Conservation (phyloP, 2,113 vertebrate species). For the Quiscalus mexicanus region DNA sequence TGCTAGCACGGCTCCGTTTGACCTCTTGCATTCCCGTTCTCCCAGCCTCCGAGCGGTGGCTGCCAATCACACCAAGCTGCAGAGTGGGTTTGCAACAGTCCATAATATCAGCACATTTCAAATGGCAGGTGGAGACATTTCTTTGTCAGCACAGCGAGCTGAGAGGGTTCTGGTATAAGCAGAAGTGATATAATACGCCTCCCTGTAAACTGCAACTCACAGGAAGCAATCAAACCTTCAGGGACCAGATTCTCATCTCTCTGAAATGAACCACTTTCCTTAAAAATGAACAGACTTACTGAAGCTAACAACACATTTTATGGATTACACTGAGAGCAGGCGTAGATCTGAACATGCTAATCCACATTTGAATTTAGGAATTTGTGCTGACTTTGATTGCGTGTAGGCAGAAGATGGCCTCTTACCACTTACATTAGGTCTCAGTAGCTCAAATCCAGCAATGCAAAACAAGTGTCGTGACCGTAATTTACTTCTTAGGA, state of each 20-base stretch:
- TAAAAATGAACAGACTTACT: neutral
- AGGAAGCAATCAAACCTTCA: neutral
- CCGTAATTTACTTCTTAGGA: neutral
- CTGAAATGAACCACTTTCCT: neutral
- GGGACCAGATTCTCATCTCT: neutral
- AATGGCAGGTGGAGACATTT: neutral
- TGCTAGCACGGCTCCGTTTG: accelerated
- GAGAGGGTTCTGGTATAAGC: neutral
- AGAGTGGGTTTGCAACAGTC: neutral
- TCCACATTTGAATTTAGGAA: neutral
- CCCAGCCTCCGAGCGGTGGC: accelerated
- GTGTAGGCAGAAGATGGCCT: neutral
- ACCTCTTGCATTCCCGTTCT: accelerated
- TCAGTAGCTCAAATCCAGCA: neutral
- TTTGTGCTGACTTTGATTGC: neutral
- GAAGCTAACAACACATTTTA: neutral
- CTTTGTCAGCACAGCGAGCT: neutral
- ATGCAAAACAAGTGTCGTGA: neutral
- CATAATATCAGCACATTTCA: neutral
- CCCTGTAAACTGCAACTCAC: neutral
- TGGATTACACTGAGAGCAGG: neutral
- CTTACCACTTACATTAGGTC: neutral
- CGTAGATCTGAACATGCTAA: neutral
- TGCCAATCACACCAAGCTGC: neutral
- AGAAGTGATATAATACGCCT: neutral